Base-by-base conservation (phyloP, 2,113 vertebrate species). In the Phodopus roborovskii region DNA sequence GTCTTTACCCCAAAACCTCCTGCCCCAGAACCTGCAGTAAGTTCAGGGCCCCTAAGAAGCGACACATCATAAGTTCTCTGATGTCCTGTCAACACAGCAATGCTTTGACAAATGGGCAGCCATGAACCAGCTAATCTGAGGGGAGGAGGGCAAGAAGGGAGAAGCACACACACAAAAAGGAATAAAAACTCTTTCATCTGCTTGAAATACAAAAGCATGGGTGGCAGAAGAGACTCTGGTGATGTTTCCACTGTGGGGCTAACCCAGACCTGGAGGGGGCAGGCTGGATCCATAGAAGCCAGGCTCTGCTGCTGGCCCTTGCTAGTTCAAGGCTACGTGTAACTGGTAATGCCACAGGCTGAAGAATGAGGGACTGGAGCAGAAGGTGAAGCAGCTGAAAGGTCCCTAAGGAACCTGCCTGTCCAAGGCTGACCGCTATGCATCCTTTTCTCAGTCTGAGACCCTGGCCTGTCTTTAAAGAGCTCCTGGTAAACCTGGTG, bases 121-220 rank as follows among this genome's bases (percentile, higher is more conserved):
- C 39, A 94, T 82, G 66, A 74, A 85, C 84, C 75, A 26, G 42
- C 93, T 86, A 94, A 97, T 94, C 90, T 77, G 45, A 6, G 45
- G 45, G 45, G 45, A 6, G 26, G 15, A 56, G 53, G 53, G 53
- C 9, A 15, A 56, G 66, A 5, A 33, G 36, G 70, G 17, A 17
- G 36, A 3, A 10, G 36, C 36, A 39, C 70, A 71, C 64, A 96
- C 73, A 96, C 84, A 85, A 20, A 94, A 92, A 90, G 64, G 90
- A 91, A 83, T 56, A 77, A 78, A 91, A 95, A 36, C n/a, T 36
- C 95, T 97, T 97, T 96, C 96, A 95, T 96, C 90, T 97, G 66
- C 73, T 96, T 91, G 89, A 96, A 97, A 97, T 78, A 94, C 66
- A 92, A 94, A 97, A 91, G 71, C 1, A 22, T 89, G 82, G 94